Percentiles rank a stretch among this genome's conserved stretches.
Evolutionary conservation across 2,888 invertebrate genomes (phyloP).

Genomic region (Leptopilina myrica): DNA sequence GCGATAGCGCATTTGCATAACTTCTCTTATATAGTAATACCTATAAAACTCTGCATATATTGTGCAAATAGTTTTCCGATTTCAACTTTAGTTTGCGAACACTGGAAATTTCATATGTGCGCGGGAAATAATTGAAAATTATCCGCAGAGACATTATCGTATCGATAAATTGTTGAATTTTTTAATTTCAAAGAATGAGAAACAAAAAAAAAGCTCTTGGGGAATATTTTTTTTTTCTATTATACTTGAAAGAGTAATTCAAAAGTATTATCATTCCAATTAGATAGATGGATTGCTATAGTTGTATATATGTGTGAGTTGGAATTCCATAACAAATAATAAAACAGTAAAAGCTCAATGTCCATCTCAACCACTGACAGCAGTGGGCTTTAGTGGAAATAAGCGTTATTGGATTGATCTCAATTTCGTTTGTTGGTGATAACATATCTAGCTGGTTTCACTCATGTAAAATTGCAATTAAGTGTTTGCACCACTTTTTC

Average conservation of each 20-base stretch:
- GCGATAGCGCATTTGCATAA: constrained; percentile 57
- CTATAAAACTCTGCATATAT: constrained; percentile 51
- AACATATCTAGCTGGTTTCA: constrained; percentile 13
- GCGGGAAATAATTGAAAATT: background rate
- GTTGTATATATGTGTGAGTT: background rate
- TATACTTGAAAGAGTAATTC: background rate
- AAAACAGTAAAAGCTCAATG: constrained; percentile 16
- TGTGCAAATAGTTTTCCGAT: constrained; percentile 46
- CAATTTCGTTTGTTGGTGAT: constrained; percentile 17
- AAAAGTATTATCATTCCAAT: background rate
- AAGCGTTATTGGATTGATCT: constrained; percentile 12
- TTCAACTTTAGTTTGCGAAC: constrained; percentile 18
- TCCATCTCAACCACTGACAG: background rate
- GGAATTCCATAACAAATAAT: background rate
- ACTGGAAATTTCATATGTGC: constrained; percentile 25
- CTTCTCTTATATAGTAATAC: constrained; percentile 59
- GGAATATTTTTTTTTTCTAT: background rate
- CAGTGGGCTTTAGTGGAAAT: background rate
- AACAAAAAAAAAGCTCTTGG: too few relatives aligned
- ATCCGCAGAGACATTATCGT: background rate
- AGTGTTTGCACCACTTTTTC: constrained; percentile 9
- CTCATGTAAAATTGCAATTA: constrained; percentile 14
- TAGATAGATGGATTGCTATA: background rate
- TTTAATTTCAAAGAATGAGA: too few relatives aligned
- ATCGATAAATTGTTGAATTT: background rate